phyloP scores from a whole-genome alignment of 2,113 vertebrate species.

The Cichladusa arquata region DNA sequence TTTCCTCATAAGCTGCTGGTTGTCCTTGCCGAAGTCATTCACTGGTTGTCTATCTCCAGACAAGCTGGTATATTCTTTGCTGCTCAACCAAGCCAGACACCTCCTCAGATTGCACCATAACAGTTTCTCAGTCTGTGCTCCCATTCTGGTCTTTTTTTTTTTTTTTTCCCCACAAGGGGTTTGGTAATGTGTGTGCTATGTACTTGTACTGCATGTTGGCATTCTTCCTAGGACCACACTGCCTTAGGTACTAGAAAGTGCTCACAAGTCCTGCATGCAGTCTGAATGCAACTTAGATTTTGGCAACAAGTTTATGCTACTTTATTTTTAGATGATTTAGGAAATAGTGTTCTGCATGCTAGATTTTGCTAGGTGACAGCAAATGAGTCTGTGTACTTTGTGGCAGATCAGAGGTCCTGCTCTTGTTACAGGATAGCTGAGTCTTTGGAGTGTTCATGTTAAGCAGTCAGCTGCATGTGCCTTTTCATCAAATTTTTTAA shows the following conservation, averaged over 20 bases:
- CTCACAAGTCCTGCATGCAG: not conserved
- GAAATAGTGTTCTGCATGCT: not conserved
- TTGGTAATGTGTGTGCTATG: not conserved
- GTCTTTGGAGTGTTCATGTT: not conserved
- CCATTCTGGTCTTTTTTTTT: not conserved
- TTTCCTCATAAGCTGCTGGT: not conserved
- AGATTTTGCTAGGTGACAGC: not conserved
- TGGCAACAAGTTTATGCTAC: not conserved
- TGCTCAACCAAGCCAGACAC: not conserved
- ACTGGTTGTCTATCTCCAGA: not conserved
- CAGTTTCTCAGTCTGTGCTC: not conserved
- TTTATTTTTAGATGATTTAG: not conserved
- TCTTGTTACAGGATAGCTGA: not conserved
- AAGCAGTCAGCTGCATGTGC: not conserved
- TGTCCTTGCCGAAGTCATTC: not conserved
- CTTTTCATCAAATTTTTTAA: not conserved
- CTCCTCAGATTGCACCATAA: not conserved
- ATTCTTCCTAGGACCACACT: not conserved
- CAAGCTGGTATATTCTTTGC: fast-evolving
- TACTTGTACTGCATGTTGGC: not conserved
- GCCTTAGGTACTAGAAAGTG: not conserved
- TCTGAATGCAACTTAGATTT: not conserved
- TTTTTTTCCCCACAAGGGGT: fast-evolving
- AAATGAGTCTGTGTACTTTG: not conserved
- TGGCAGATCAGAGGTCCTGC: not conserved